These are phyloP conservation scores for Oryzias woworae DNA, from an alignment of 2,113 vertebrate genomes.

Conservation along the genomic window DNA sequence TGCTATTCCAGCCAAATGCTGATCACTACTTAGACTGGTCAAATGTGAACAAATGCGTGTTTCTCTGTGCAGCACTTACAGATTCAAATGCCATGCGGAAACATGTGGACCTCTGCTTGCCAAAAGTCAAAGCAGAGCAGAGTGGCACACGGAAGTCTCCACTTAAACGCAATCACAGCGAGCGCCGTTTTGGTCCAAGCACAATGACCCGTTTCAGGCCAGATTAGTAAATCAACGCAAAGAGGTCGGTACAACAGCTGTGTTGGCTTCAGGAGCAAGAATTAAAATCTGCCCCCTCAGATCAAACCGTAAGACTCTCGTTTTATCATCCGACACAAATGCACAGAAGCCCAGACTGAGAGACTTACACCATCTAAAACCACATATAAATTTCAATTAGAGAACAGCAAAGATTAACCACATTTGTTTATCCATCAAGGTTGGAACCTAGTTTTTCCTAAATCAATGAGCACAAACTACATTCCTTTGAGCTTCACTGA, in stretches of 20 bases:
- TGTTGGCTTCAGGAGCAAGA: constrained; percentile 24
- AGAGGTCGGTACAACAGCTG: constrained; percentile 41
- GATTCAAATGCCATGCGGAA: too few relatives aligned
- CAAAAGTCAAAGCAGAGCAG: not conserved
- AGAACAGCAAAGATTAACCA: not conserved
- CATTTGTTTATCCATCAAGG: too few relatives aligned
- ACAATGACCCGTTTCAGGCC: constrained; percentile 46
- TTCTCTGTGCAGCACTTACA: too few relatives aligned
- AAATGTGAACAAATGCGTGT: too few relatives aligned
- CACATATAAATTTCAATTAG: not conserved
- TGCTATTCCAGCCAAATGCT: too few relatives aligned
- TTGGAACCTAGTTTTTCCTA: too few relatives aligned
- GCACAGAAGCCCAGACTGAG: not conserved
- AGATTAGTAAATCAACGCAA: constrained; percentile 31
- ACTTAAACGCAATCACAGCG: constrained; percentile 14
- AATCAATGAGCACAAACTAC: too few relatives aligned
- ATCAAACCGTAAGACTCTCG: constrained; percentile 2
- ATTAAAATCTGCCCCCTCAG: constrained; percentile 11
- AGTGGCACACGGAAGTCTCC: constrained; percentile 7
- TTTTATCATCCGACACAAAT: constrained; percentile 3
- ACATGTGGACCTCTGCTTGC: too few relatives aligned
- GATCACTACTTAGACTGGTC: too few relatives aligned
- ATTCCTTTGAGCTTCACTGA: too few relatives aligned
- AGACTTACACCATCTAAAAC: not conserved
- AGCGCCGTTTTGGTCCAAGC: constrained; percentile 27